Base-by-base conservation (phyloP, 2,113 vertebrate species). In the Bufo gargarizans region DNA sequence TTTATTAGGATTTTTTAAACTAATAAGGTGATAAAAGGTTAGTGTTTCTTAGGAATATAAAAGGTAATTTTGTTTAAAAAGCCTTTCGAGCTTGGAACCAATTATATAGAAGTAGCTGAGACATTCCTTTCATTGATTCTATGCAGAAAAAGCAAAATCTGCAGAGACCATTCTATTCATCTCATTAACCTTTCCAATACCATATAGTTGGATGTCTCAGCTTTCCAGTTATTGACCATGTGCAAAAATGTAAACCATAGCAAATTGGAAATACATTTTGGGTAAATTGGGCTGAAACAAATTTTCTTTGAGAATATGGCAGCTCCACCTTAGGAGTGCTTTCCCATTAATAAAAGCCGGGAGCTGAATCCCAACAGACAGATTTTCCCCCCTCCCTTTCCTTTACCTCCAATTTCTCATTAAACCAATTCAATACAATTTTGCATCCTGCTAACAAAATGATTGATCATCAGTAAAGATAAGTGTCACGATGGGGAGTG, bases 51-150 rank as follows among this genome's bases (percentile, higher is more conserved):
- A 83, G 81, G 88, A 86, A 78, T 86, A 58, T 86, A 77, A 86
- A 77, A 84, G 58, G 16, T 78, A 84, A 90, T 89, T 88, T 61
- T 56, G 59, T 86, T 61, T 63, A 69, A 90, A 77, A 83, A 43
- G 74, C 7, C 43, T 71, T 49, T 63, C 12, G 14, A 55, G 67
- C 50, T 65, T 11, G 74, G 86, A 88, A 77, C 78, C 71, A 90
- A 53, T 78, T 79, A 83, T 11, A 89, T 16, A n/a, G 69, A 88
- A 61, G 45, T 17, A 86, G 58, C 20, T n/a, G 72, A 78, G 82
- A 77, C 53, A 83, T 63, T 83, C 85, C 86, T 86, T 82, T 86
- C 80, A 83, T 72, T 83, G 84, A 89, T 72, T 82, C 16, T 17
- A 20, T 10, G 7, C 49, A 45, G 63, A 14, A 69, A 50, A 86